Conservation (phyloP, 2,797 vertebrate genomes). For the Crax fasciolata region DNA sequence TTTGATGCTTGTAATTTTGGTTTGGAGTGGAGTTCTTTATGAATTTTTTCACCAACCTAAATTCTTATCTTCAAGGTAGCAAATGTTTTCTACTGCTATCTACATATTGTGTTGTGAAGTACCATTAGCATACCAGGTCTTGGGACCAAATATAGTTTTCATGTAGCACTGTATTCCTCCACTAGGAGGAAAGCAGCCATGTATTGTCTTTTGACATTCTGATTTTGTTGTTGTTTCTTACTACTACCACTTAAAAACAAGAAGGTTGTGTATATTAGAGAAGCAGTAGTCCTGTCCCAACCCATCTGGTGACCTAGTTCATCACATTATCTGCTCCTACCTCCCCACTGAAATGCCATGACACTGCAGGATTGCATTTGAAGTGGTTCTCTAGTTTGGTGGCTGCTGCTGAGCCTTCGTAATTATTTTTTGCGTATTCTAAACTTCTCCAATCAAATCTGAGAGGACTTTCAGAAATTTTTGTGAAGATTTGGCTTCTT, state of each 20-base stretch:
- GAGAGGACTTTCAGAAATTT: not conserved
- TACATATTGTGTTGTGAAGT: not conserved
- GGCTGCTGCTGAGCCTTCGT: not conserved
- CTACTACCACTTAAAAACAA: not conserved
- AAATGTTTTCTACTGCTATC: not conserved
- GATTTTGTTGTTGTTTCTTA: not conserved
- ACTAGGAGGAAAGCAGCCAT: not conserved
- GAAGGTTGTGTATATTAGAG: not conserved
- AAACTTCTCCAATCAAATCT: not conserved
- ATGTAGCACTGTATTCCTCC: not conserved
- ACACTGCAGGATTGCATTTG: not conserved
- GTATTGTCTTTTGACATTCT: not conserved
- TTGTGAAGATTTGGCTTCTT: rapidly evolving
- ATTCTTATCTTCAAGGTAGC: not conserved
- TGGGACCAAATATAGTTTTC: not conserved
- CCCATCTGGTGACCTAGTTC: not conserved
- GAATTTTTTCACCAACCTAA: not conserved
- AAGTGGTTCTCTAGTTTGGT: not conserved
- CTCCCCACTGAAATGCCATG: too few species aligned
- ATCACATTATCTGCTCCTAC: not conserved
- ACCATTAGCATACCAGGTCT: not conserved
- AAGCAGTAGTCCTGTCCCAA: not conserved
- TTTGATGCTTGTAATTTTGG: not conserved
- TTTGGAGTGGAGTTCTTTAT: not conserved
- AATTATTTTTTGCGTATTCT: not conserved